Conservation (phyloP, 2,888 invertebrate species). For the Habroteleia sp. region DNA sequence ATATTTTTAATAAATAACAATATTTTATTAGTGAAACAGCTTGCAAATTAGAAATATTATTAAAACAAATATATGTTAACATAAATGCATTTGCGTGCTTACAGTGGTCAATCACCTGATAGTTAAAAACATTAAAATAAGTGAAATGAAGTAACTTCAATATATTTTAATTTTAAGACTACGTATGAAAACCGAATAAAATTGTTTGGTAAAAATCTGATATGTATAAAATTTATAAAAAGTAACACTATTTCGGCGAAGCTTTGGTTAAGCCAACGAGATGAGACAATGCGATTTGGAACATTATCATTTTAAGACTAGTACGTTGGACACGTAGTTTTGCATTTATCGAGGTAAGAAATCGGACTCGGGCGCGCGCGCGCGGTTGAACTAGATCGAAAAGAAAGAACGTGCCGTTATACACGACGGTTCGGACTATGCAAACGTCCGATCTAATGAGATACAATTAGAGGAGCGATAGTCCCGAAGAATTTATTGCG, state of each 20-base stretch:
- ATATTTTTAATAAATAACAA: too few relatives aligned
- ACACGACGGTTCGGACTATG: constrained; percentile 47
- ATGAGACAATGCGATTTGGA: constrained; percentile 10
- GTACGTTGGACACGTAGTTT: constrained; percentile 20
- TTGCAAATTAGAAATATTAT: too few relatives aligned
- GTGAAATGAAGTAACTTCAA: too few relatives aligned
- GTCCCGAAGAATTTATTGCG: constrained; percentile 54
- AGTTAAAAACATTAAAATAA: too few relatives aligned
- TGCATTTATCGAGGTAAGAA: constrained; percentile 41
- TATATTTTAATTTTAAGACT: too few relatives aligned
- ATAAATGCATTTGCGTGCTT: too few relatives aligned
- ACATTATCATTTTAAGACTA: constrained; percentile 21
- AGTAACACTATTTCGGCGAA: not conserved
- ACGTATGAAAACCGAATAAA: too few relatives aligned
- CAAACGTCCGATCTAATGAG: constrained; percentile 63
- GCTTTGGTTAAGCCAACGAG: not conserved
- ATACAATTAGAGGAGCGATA: constrained; percentile 63
- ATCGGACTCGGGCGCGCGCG: constrained; percentile 13
- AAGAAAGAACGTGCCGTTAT: constrained; percentile 51
- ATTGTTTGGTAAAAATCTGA: too few relatives aligned
- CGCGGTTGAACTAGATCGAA: constrained; percentile 44
- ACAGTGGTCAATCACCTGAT: too few relatives aligned
- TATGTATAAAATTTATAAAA: not conserved
- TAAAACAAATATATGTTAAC: too few relatives aligned
- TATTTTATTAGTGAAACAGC: too few relatives aligned